Base-by-base conservation (phyloP, 2,113 vertebrate species). In the Ameiurus melas region DNA sequence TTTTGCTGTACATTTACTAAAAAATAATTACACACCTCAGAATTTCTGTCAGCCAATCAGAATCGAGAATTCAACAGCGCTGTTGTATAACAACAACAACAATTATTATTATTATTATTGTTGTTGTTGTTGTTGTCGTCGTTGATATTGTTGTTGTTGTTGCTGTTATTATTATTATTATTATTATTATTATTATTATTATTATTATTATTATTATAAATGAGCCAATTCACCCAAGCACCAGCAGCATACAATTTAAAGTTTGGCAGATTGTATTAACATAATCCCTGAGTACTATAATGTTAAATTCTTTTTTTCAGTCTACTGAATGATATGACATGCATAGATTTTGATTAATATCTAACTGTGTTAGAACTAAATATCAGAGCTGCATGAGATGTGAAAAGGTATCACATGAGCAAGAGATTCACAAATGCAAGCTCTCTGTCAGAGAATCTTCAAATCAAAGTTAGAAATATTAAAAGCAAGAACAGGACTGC, bases 221-320 rank as follows among this genome's bases (percentile, higher is more conserved):
- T 70, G 19, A 33, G 30, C 30, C 36, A 43, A 55, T 81, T 68
- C 73, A 82, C 19, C 30, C 86, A 82, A 36, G 81, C 14, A 70
- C 77, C 60, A 90, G 6, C 58, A 89, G 70, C 51, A 84, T 86
- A 88, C 88, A 87, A 86, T 17, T 70, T 55, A 62, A 93, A 86
- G 75, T 91, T 89, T 88, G 1, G 25, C 89, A 93, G 93, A 94
- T 95, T 92, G 89, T 91, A 92, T 94, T 93, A 93, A 71, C 16
- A 87, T 93, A 93, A 94, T 93, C 91, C 89, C 68, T 33, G 20
- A 75, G 19, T 22, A 75, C 68, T 17, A 20, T 70, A 91, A 94
- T 93, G 92, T 91, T 90, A 87, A 47, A 47, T 47, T 47, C 7
- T 39, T 57, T 68, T 77, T 86, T 60, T 51, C 22, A 36, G 53